Evolutionary conservation across 2,113 vertebrate genomes (phyloP), one percentile per base, ranked within the genome.

Genomic region (Tychaedon coryphoeus): DNA sequence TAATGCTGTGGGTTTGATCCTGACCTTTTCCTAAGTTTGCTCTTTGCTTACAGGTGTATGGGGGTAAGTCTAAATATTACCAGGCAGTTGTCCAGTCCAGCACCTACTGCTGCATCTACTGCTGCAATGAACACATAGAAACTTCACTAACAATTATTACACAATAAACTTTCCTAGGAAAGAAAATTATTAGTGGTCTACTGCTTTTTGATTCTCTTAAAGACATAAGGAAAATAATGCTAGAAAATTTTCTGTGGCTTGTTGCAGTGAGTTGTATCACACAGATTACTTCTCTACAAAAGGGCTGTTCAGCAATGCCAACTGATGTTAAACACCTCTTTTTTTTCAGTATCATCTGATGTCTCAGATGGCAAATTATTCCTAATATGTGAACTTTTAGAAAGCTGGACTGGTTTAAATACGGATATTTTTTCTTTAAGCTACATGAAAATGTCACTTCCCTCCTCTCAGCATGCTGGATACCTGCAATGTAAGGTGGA

Each of bases 361-460:
- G 40, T 87, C 40, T 90, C 53, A 76, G 19, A 70, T 69, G 67
- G 86, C 12, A 80, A 90, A 83, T 43, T 10, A 48, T 90, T 85
- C 51, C 53, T 77, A 71, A 79, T 29, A 5, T n/a, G 40, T 92
- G 77, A 96, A 84, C 36, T 75, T 88, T 85, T 36, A 53, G 74
- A 80, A 86, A 77, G 16, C 42, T 71, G 29, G n/a, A 72, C n/a
- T 77, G 82, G 18, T 23, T 36, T 14, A 87, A 74, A 80, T 43
- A 19, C 69, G 38, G 86, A 19, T 26, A 64, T 42, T 62, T 96
- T 91, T 77, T 74, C 64, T 92, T 75, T 60, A 70, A 94, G 45
- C 31, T 53, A 31, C 64, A 50, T 50, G 23, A 48, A 94, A 95
- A 94, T 86, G 36, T 57, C 64, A 80, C n/a, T 95, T 91, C 10